A percentile compares a stretch with the other conserved stretches of the same genome.
Evolutionary conservation across 1,140 invertebrate species (phyloP).

Genomic region (Drosophila teissieri): DNA sequence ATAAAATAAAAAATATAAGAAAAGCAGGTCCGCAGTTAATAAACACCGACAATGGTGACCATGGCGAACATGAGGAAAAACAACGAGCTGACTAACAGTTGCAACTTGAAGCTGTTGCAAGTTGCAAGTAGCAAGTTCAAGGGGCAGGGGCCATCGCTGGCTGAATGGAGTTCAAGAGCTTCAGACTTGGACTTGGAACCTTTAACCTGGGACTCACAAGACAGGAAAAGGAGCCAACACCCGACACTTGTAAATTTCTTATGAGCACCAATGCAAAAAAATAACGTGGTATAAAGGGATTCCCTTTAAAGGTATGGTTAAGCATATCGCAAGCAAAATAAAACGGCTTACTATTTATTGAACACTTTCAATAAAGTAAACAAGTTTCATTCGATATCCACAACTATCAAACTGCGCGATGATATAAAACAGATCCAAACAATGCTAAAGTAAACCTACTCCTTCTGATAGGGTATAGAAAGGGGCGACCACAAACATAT

Average conservation of each 20-base stretch:
- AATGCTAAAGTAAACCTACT: neutral
- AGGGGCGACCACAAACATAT: conserved; percentile 28
- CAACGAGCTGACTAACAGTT: conserved; percentile 16
- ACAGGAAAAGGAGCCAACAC: conserved; percentile 10
- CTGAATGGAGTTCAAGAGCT: conserved; percentile 52
- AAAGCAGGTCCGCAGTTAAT: conserved; percentile 28
- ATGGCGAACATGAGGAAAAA: conserved; percentile 18
- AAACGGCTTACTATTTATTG: too few species aligned
- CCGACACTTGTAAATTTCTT: conserved; percentile 73
- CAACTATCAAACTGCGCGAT: too few species aligned
- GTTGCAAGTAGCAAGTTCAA: conserved; percentile 43
- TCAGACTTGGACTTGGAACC: conserved; percentile 47
- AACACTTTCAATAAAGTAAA: too few species aligned
- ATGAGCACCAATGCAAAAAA: conserved; percentile 35
- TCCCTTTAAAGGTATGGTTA: neutral
- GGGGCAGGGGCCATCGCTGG: neutral
- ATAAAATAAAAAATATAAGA: conserved; percentile 6
- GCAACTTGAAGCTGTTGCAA: conserved; percentile 33
- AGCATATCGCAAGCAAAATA: neutral
- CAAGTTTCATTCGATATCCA: too few species aligned
- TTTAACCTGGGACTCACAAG: conserved; percentile 8
- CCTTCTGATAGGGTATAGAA: conserved; percentile 15
- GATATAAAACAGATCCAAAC: too few species aligned
- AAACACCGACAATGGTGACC: conserved; percentile 36
- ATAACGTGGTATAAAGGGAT: neutral